Percentiles rank a stretch among this genome's conserved stretches.
phyloP scores from a whole-genome alignment of 2,113 vertebrate genomes.

The Myanophis thanlyinensis region DNA sequence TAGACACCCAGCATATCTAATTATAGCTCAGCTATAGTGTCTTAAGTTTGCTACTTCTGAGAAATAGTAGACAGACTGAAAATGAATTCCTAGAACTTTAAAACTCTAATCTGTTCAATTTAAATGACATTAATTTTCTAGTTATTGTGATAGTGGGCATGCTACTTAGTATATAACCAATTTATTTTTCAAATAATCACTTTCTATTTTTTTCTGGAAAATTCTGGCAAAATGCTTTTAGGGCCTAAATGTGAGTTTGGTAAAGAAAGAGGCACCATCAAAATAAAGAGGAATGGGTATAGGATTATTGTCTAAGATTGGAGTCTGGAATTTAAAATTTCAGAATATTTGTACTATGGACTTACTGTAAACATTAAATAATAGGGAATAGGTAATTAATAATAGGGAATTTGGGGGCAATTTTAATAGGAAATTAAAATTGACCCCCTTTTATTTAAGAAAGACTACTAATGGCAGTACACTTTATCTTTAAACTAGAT shows the following conservation, averaged over 20 bases:
- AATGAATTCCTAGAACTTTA: neutral
- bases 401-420: too few relatives aligned
- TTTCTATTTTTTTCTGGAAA: neutral
- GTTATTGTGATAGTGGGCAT: neutral
- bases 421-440: neutral
- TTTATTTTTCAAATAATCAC: neutral
- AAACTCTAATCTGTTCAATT: neutral
- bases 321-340: neutral
- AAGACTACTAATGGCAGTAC: neutral
- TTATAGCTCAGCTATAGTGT: neutral
- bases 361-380: neutral
- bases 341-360: too few relatives aligned
- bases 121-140: neutral
- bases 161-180: neutral
- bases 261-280: neutral
- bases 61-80: neutral
- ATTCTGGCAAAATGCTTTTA: neutral
- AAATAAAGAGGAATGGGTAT: neutral
- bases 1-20: neutral
- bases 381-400: too few relatives aligned
- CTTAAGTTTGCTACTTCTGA: neutral
- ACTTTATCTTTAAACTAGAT: neutral
- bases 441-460: neutral
- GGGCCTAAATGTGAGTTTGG: neutral
- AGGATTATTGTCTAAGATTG: neutral